Conservation (phyloP, 2,113 vertebrate species). For the Dipodomys stephensi region DNA sequence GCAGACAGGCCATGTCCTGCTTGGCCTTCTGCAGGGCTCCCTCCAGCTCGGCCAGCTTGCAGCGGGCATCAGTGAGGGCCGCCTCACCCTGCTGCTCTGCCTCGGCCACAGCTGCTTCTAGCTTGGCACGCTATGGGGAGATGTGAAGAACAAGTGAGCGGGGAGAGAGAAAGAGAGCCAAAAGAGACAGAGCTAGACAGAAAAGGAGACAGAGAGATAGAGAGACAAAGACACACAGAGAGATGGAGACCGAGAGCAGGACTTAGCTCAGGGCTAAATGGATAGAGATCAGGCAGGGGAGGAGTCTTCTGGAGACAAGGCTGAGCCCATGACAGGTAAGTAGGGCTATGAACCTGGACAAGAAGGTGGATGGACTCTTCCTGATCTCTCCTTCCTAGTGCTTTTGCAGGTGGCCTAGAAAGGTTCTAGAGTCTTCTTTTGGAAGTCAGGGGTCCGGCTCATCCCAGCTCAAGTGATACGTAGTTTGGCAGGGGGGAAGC, state of each 20-base stretch:
- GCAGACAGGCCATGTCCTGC: slow-evolving; percentile 92
- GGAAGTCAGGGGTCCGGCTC: not conserved
- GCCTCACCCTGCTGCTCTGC: slow-evolving; percentile 90
- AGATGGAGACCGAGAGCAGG: too few species aligned
- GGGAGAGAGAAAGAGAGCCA: not conserved
- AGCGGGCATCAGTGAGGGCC: slow-evolving; percentile 88
- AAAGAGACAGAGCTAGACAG: too few species aligned
- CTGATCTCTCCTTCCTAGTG: not conserved
- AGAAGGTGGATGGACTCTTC: not conserved
- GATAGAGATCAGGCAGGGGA: too few species aligned
- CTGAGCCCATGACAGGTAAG: too few species aligned
- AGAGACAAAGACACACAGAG: too few species aligned
- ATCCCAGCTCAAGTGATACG: too few species aligned
- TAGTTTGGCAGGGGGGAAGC: not conserved
- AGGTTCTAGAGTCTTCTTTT: not conserved
- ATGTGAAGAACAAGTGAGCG: not conserved
- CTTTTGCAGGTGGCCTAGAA: not conserved
- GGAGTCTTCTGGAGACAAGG: not conserved
- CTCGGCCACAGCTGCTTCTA: slow-evolving; percentile 82
- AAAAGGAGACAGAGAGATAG: too few species aligned
- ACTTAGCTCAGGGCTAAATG: not conserved
- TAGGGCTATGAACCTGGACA: not conserved
- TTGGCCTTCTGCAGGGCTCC: slow-evolving; percentile 91
- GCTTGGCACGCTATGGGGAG: slow-evolving; percentile 70
- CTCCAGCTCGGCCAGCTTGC: slow-evolving; percentile 88